Evolutionary conservation across 2,888 invertebrate species (phyloP).

Genomic region (Heliconius sara): DNA sequence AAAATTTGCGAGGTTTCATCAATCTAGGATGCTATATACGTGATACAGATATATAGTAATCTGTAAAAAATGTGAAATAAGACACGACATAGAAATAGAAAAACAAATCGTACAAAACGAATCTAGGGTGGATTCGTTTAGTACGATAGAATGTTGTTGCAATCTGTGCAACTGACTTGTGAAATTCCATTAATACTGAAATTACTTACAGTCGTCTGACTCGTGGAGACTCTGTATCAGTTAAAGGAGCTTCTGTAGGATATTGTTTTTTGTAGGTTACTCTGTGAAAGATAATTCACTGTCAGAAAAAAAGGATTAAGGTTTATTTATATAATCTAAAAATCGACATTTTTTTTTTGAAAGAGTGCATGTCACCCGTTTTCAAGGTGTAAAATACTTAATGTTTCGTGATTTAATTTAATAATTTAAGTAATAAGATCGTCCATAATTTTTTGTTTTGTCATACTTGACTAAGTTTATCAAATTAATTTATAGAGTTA

Average conservation of each 20-base stretch:
- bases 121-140: background rate
- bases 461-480: no score
- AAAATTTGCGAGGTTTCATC: background rate
- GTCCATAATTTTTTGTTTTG: no score
- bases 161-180: constrained; percentile 21
- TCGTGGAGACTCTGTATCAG: background rate
- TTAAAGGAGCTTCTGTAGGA: background rate
- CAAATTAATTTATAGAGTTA: no score
- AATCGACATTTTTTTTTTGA: no score
- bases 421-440: no score
- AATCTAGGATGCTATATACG: background rate
- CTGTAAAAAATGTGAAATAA: background rate
- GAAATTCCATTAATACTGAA: constrained; percentile 22
- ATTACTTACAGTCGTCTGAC: constrained; percentile 17
- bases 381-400: no score
- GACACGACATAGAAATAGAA: background rate
- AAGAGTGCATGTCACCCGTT: no score
- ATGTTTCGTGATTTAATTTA: no score
- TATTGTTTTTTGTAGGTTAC: background rate
- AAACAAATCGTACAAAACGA: background rate
- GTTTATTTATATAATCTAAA: no score
- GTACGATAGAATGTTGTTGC: constrained; percentile 18
- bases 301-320: background rate
- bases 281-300: background rate
- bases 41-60: background rate